phyloP scores from a whole-genome alignment of 2,888 invertebrate species.

The Helicoverpa assulta region DNA sequence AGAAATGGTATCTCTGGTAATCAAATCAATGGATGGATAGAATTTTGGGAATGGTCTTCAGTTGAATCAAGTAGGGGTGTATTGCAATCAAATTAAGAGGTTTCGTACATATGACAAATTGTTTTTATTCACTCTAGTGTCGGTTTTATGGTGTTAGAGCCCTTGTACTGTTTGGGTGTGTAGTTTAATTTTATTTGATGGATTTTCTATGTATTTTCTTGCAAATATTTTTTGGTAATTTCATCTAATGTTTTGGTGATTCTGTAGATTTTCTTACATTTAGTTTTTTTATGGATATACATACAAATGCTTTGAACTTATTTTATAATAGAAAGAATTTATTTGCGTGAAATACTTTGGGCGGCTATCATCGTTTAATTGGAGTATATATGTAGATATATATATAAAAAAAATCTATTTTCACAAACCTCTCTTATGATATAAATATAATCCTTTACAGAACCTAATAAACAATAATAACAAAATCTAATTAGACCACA shows the following conservation, averaged over 20 bases:
- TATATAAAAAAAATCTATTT: no score
- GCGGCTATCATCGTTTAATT: no score
- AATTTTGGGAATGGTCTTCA: no score
- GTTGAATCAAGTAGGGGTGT: neutral
- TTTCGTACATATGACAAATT: slow-evolving; percentile 1
- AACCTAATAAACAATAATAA: neutral
- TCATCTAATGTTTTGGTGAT: no score
- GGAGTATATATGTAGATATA: no score
- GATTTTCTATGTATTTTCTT: neutral
- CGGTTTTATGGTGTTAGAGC: neutral
- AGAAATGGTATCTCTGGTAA: neutral
- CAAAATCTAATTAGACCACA: neutral
- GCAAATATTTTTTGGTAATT: no score
- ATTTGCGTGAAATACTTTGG: no score
- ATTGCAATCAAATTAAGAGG: neutral
- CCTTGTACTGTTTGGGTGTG: neutral
- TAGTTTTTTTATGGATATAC: no score
- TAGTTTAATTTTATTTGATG: neutral
- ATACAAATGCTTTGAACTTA: no score
- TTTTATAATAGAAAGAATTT: no score
- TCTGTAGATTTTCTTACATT: no score
- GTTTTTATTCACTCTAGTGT: neutral
- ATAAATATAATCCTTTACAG: neutral
- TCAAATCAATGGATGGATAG: neutral
- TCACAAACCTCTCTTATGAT: no score